A percentile compares a stretch with the other conserved stretches of the same genome.
These are phyloP conservation scores for Eudemis profundana DNA, from an alignment of 2,888 invertebrate species.

Conservation along the genomic window DNA sequence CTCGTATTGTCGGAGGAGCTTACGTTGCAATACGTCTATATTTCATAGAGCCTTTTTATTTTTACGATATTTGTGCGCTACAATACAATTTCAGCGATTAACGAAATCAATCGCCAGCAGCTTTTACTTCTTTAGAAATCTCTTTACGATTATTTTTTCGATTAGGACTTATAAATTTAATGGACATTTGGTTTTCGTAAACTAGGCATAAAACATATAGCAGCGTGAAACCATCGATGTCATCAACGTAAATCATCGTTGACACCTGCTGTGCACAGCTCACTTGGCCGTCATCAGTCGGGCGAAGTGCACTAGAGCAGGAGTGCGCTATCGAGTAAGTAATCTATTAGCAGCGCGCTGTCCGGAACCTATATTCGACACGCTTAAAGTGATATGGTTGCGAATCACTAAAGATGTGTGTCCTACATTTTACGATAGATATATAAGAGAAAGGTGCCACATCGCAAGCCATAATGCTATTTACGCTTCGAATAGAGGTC, in stretches of 20 bases:
- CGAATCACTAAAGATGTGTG: background rate
- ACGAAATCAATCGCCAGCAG: constrained; percentile 28
- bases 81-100: constrained; percentile 36
- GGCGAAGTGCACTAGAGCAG: constrained; percentile 24
- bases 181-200: background rate
- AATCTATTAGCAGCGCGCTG: constrained; percentile 30
- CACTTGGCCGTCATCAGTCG: constrained; percentile 24
- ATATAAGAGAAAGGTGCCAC: background rate
- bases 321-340: constrained; percentile 26
- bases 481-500: background rate
- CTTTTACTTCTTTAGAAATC: background rate
- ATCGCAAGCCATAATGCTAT: background rate
- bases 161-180: background rate
- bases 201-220: background rate
- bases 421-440: background rate
- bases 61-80: constrained; percentile 35
- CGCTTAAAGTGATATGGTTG: background rate
- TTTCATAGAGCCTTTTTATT: constrained; percentile 40
- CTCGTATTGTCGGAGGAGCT: constrained; percentile 45
- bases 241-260: constrained; percentile 8
- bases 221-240: background rate
- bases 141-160: background rate
- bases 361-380: constrained; percentile 5
- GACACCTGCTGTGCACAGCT: constrained; percentile 27
- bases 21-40: constrained; percentile 44